Percentiles rank a stretch among this genome's conserved stretches.
Conservation (phyloP, 2,888 invertebrate genomes). For the Scelioninae gen. 1 region DNA sequence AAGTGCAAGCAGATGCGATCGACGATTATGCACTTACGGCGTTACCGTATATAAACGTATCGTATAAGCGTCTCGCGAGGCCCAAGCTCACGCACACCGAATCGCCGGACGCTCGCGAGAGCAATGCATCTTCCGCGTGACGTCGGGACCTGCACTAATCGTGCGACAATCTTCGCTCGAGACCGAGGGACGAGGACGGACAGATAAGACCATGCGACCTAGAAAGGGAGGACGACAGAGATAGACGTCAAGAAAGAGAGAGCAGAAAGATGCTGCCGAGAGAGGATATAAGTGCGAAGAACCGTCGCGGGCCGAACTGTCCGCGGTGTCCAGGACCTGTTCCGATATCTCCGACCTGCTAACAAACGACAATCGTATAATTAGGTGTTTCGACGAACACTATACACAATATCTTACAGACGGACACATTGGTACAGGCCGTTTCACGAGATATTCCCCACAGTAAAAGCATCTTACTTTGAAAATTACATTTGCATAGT, state of each 20-base stretch:
- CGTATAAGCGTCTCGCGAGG: conserved; percentile 74
- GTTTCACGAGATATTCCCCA: conserved; percentile 64
- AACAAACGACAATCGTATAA: conserved; percentile 84
- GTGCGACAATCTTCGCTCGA: conserved; percentile 83
- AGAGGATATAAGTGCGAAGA: conserved; percentile 64
- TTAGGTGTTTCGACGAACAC: conserved; percentile 81
- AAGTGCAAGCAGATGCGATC: conserved; percentile 84
- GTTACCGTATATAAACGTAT: conserved; percentile 81
- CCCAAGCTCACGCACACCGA: conserved; percentile 67
- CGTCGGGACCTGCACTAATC: conserved; percentile 83
- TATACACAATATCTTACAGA: conserved; percentile 76
- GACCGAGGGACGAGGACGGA: conserved; percentile 53
- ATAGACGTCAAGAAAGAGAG: conserved; percentile 12
- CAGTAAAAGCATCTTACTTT: conserved; percentile 63
- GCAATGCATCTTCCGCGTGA: conserved; percentile 84
- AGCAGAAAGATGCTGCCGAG: conserved; percentile 37
- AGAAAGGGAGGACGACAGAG: conserved; percentile 50
- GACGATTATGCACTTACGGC: conserved; percentile 84
- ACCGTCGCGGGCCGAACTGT: conserved; percentile 75
- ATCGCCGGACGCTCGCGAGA: conserved; percentile 75
- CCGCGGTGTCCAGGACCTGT: conserved; percentile 71
- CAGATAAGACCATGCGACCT: conserved; percentile 59
- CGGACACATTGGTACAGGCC: conserved; percentile 77
- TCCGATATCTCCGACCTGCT: conserved; percentile 76
- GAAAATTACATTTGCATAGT: conserved; percentile 66